A percentile compares a stretch with the other conserved stretches of the same genome.
phyloP scores from a whole-genome alignment of 92 coral and sea anemone genomes.

The Palythoa grandis region DNA sequence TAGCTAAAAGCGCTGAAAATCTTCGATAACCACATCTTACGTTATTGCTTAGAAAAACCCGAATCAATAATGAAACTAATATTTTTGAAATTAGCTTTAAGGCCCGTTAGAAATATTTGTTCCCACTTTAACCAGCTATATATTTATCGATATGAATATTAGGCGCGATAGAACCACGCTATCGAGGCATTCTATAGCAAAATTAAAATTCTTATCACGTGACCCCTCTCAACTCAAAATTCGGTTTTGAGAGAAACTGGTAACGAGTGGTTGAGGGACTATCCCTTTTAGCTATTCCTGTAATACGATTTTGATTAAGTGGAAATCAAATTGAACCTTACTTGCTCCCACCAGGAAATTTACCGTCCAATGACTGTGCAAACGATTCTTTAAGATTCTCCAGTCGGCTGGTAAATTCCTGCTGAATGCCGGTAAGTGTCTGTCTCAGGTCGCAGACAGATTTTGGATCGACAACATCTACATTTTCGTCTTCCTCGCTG shows the following conservation, averaged over 20 bases:
- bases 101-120: not conserved
- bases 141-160: not conserved
- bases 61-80: not conserved
- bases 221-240: not conserved
- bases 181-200: not conserved
- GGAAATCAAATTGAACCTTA: constrained; percentile 15
- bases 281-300: not conserved
- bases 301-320: not conserved
- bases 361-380: constrained; percentile 79
- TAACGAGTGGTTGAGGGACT: not conserved
- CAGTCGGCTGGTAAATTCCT: constrained; percentile 88
- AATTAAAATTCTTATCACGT: not conserved
- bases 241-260: constrained; percentile 1
- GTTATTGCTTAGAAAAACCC: not conserved
- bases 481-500: constrained; percentile 48
- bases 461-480: constrained; percentile 59
- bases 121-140: not conserved
- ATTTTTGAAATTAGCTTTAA: constrained; percentile 1
- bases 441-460: constrained; percentile 70
- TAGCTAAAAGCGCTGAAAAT: not conserved
- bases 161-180: not conserved
- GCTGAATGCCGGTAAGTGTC: constrained; percentile 92
- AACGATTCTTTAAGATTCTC: constrained; percentile 85
- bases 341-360: constrained; percentile 50
- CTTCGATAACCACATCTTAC: not conserved